These are phyloP conservation scores for Calliphora vomitoria DNA, from an alignment of 2,888 invertebrate species.

Conservation along the genomic window DNA sequence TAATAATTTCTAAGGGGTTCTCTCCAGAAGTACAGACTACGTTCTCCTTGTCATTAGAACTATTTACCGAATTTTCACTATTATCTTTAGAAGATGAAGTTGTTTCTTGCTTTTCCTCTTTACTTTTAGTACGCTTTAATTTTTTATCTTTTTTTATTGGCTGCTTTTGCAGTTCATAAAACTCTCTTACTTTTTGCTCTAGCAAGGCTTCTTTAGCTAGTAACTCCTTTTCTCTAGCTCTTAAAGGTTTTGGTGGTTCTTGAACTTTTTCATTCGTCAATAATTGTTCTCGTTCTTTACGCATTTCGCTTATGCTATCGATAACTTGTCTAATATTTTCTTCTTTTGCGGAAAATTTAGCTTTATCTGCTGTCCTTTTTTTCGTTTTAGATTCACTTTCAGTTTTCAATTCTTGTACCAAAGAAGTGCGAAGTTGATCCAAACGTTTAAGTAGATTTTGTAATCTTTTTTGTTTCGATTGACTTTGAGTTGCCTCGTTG, in stretches of 20 bases:
- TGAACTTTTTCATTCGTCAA: slow-evolving; percentile 68
- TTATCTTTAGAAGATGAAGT: slow-evolving; percentile 3
- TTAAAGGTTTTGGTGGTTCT: not conserved
- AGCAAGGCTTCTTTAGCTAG: slow-evolving; percentile 79
- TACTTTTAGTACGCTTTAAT: not conserved
- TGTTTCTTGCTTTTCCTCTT: slow-evolving; percentile 1
- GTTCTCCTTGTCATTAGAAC: slow-evolving; percentile 32
- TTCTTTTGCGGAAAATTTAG: slow-evolving; percentile 35
- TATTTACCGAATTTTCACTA: not conserved
- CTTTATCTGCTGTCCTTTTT: not conserved
- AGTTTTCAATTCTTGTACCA: slow-evolving; percentile 79
- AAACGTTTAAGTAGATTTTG: slow-evolving; percentile 79
- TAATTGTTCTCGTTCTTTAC: slow-evolving; percentile 80
- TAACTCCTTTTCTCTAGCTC: slow-evolving; percentile 76
- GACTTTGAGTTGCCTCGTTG: slow-evolving; percentile 60
- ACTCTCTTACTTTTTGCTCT: slow-evolving; percentile 77
- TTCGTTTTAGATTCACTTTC: slow-evolving; percentile 56
- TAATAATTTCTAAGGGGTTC: slow-evolving; percentile 70
- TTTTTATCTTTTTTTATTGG: slow-evolving; percentile 6
- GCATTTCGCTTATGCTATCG: slow-evolving; percentile 77
- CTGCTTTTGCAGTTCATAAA: slow-evolving; percentile 76
- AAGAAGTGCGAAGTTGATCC: slow-evolving; percentile 79
- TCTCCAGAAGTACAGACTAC: slow-evolving; percentile 36
- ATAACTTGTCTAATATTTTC: slow-evolving; percentile 78
- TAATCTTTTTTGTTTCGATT: slow-evolving; percentile 77